phyloP scores from a whole-genome alignment of 2,113 vertebrate species.

The Amblyornis subalaris region DNA sequence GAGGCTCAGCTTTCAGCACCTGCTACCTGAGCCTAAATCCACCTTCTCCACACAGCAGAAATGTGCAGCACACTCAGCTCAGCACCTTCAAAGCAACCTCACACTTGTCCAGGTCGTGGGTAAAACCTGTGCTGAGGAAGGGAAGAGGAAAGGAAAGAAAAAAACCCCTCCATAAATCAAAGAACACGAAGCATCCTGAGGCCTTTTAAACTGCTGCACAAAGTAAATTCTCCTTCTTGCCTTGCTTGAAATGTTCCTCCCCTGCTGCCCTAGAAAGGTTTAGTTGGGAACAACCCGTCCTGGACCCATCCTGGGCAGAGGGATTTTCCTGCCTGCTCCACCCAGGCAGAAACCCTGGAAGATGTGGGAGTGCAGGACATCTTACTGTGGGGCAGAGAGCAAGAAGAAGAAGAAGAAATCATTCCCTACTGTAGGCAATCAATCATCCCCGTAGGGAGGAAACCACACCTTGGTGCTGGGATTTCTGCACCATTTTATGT shows the following conservation, averaged over 20 bases:
- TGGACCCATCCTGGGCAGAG: background rate
- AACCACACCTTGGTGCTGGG: background rate
- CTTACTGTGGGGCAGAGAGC: background rate
- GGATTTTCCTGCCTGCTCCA: background rate
- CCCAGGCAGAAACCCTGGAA: background rate
- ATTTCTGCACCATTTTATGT: background rate
- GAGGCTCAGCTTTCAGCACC: background rate
- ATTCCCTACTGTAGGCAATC: background rate
- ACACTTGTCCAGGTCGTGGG: background rate
- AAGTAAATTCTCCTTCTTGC: background rate
- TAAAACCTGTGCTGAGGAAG: background rate
- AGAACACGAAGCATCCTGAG: background rate
- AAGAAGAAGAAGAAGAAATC: rapidly evolving
- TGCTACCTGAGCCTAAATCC: background rate
- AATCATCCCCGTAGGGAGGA: background rate
- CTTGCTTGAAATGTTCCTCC: constrained; percentile 46
- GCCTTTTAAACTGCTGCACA: background rate
- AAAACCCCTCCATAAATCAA: background rate
- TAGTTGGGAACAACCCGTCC: background rate
- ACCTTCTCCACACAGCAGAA: background rate
- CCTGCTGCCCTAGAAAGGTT: background rate
- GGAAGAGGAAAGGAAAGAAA: background rate
- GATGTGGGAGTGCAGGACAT: background rate
- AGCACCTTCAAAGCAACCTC: background rate
- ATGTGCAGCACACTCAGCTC: background rate